A percentile compares a stretch with the other conserved stretches of the same genome.
These are phyloP conservation scores for Intellagama lesueurii DNA, from an alignment of 2,797 vertebrate genomes.

Conservation along the genomic window DNA sequence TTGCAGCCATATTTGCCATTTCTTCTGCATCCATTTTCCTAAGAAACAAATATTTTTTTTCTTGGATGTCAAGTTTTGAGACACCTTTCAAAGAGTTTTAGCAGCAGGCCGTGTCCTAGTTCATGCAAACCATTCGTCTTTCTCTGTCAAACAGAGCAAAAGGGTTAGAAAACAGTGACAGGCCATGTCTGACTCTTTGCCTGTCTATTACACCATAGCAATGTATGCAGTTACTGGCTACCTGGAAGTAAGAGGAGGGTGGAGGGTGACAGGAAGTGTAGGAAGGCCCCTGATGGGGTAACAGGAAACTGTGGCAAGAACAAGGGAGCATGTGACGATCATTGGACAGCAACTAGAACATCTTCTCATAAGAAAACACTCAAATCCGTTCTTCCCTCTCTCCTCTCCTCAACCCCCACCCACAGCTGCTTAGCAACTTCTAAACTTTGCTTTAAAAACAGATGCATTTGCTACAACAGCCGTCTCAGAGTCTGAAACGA, in stretches of 20 bases:
- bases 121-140: neutral
- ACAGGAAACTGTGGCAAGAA: neutral
- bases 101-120: neutral
- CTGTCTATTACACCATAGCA: neutral
- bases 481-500: neutral
- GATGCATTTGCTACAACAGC: neutral
- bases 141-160: neutral
- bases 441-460: neutral
- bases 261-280: neutral
- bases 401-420: neutral
- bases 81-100: neutral
- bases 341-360: neutral
- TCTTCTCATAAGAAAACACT: neutral
- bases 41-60: neutral
- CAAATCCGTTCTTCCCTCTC: neutral
- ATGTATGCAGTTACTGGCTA: neutral
- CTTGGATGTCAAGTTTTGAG: neutral
- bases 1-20: neutral
- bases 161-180: neutral
- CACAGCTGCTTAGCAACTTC: slow-evolving; percentile 27
- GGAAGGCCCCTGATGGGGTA: neutral
- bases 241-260: neutral
- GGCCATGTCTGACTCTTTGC: accelerated
- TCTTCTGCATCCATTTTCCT: neutral
- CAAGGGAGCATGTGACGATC: neutral